Percentiles rank a stretch among this genome's conserved stretches.
Evolutionary conservation across 2,797 vertebrate species (phyloP).

Genomic region (Taenioides sp.): DNA sequence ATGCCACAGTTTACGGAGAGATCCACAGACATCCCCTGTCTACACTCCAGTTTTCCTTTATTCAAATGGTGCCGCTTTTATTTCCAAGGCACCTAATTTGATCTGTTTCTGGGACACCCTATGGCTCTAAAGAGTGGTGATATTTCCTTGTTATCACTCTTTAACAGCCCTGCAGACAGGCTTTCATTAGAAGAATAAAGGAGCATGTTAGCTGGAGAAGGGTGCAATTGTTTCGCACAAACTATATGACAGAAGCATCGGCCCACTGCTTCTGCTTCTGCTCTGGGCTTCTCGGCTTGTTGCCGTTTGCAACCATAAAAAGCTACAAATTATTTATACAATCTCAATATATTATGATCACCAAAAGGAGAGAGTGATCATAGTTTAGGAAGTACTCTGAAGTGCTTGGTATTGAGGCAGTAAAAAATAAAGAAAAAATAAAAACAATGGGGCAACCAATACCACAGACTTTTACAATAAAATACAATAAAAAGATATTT

Average conservation of each 20-base stretch:
- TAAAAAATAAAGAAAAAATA: no score
- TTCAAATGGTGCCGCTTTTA: constrained; percentile 24
- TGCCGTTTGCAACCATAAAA: background rate
- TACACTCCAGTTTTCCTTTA: constrained; percentile 41
- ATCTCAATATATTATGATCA: background rate
- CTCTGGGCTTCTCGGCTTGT: background rate
- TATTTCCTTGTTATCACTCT: constrained; percentile 29
- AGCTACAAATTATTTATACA: constrained; percentile 24
- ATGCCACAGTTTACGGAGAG: constrained; percentile 67
- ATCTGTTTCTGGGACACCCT: constrained; percentile 33
- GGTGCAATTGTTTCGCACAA: constrained; percentile 55
- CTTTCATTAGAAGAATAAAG: constrained; percentile 60
- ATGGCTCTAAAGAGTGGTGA: constrained; percentile 35
- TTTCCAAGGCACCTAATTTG: constrained; percentile 40
- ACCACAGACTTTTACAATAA: no score
- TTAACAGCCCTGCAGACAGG: constrained; percentile 36
- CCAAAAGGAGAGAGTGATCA: background rate
- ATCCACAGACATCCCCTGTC: constrained; percentile 37
- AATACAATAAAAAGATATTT: no score
- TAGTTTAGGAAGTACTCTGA: background rate
- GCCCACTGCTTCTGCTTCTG: constrained; percentile 41
- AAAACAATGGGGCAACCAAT: no score
- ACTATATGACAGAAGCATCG: constrained; percentile 45
- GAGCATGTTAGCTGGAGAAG: constrained; percentile 33
- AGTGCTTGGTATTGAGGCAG: no score